A percentile compares a stretch with the other conserved stretches of the same genome.
phyloP scores from a whole-genome alignment of 2,888 invertebrate species.

The Lasius fuliginosus region DNA sequence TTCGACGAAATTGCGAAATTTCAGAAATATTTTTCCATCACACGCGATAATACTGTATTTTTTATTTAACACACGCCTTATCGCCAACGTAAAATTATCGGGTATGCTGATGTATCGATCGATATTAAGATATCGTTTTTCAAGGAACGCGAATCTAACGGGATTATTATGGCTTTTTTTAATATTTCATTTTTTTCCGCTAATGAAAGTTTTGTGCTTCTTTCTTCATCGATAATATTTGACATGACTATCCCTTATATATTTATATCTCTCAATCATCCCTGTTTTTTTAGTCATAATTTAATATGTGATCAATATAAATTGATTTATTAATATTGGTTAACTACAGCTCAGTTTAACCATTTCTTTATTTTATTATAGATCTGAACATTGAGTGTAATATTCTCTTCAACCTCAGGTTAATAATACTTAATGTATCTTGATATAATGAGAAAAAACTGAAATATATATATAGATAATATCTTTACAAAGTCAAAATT shows the following conservation, averaged over 20 bases:
- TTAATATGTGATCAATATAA: background rate
- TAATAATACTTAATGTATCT: slow-evolving; percentile 9
- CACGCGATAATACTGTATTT: slow-evolving; percentile 6
- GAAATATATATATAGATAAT: background rate
- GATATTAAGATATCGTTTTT: background rate
- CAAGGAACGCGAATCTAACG: background rate
- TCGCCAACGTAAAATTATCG: slow-evolving; percentile 23
- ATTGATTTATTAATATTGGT: slow-evolving; percentile 23
- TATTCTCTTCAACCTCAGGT: background rate
- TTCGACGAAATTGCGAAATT: slow-evolving; percentile 13
- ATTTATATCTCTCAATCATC: slow-evolving; percentile 7
- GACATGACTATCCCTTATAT: background rate
- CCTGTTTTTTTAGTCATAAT: slow-evolving; percentile 5
- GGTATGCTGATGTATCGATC: slow-evolving; percentile 9
- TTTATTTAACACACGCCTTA: slow-evolving; percentile 22
- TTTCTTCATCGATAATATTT: slow-evolving; percentile 8
- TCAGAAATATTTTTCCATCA: background rate
- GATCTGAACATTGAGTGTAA: background rate
- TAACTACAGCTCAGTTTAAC: background rate
- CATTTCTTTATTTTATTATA: background rate
- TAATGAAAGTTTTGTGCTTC: slow-evolving; percentile 3
- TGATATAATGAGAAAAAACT: background rate
- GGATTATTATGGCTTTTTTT: slow-evolving; percentile 10
- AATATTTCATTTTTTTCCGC: slow-evolving; percentile 9
- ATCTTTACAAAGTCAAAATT: background rate